These are phyloP conservation scores for Galaxias olidus DNA, from an alignment of 2,797 vertebrate species.

Conservation along the genomic window DNA sequence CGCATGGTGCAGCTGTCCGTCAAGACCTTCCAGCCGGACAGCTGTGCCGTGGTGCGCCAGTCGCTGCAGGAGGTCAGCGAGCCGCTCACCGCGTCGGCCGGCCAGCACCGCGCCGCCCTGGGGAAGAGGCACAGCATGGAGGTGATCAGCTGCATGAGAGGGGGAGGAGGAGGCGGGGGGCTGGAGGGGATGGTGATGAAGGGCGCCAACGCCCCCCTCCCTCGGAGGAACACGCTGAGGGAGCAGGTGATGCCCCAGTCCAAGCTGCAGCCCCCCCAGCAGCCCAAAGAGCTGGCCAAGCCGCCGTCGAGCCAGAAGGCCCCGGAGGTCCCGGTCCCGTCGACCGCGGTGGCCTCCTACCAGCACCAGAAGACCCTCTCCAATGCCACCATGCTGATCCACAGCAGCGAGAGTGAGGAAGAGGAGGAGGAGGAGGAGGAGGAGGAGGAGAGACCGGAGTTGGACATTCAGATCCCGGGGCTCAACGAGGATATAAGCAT, in stretches of 20 bases:
- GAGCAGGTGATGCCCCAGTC: constrained; percentile 83
- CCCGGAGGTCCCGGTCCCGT: constrained; percentile 63
- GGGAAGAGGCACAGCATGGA: constrained; percentile 94
- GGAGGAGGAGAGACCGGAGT: constrained; percentile 78
- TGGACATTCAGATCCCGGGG: constrained; percentile 79
- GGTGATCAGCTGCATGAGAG: constrained; percentile 86
- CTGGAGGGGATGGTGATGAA: constrained; percentile 88
- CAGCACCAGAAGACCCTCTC: constrained; percentile 94
- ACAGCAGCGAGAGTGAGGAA: constrained; percentile 91
- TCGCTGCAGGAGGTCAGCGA: constrained; percentile 93
- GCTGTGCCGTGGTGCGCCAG: constrained; percentile 89
- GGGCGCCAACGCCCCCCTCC: constrained; percentile 81
- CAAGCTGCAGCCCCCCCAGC: constrained; percentile 68
- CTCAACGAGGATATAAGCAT: constrained; percentile 87
- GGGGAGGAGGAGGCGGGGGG: constrained; percentile 68
- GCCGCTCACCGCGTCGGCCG: constrained; percentile 82
- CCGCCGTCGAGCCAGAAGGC: constrained; percentile 74
- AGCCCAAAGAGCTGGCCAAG: constrained; percentile 64
- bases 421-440: constrained; percentile 92
- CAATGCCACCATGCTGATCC: constrained; percentile 95
- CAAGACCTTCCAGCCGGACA: constrained; percentile 97
- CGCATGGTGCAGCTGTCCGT: constrained; percentile 96
- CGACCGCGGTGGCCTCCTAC: constrained; percentile 68
- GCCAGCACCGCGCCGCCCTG: constrained; percentile 81
- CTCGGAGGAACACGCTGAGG: constrained; percentile 84